Percentiles rank a stretch among this genome's conserved stretches.
Evolutionary conservation across 2,797 vertebrate species (phyloP).

Genomic region (Carapus acus): DNA sequence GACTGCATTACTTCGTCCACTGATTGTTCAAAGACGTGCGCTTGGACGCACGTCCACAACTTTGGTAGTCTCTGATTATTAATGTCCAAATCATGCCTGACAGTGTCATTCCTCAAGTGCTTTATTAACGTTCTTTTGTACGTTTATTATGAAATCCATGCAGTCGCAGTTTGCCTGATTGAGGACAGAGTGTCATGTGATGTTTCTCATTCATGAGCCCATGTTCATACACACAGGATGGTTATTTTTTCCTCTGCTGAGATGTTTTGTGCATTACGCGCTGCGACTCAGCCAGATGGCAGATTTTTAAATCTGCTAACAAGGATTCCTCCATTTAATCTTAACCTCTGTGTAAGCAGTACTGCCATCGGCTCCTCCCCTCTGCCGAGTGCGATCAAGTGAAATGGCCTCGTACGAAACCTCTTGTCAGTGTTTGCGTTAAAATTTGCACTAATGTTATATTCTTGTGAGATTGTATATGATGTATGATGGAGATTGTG

Average conservation of each 20-base stretch:
- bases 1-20: constrained; percentile 16
- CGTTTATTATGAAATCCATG: constrained; percentile 24
- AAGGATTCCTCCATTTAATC: constrained; percentile 24
- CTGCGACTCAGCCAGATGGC: neutral
- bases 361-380: constrained; percentile 29
- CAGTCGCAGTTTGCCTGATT: constrained; percentile 25
- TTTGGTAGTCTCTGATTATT: constrained; percentile 15
- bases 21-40: constrained; percentile 14
- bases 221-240: constrained; percentile 7
- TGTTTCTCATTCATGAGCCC: constrained; percentile 25
- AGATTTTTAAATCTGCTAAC: constrained; percentile 22
- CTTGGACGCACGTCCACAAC: constrained; percentile 11
- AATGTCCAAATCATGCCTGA: constrained; percentile 33
- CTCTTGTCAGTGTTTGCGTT: constrained; percentile 39
- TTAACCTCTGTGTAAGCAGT: constrained; percentile 16
- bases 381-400: constrained; percentile 18
- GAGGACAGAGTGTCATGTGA: constrained; percentile 53
- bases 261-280: constrained; percentile 9
- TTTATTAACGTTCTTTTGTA: constrained; percentile 42
- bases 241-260: neutral
- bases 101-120: constrained; percentile 19
- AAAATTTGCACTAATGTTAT: constrained; percentile 67
- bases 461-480: constrained; percentile 52
- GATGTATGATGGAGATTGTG: constrained; percentile 54
- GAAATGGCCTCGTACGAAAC: constrained; percentile 26